A percentile compares a stretch with the other conserved stretches of the same genome.
phyloP scores from a whole-genome alignment of 1,140 invertebrate species.

The Manduca sexta region DNA sequence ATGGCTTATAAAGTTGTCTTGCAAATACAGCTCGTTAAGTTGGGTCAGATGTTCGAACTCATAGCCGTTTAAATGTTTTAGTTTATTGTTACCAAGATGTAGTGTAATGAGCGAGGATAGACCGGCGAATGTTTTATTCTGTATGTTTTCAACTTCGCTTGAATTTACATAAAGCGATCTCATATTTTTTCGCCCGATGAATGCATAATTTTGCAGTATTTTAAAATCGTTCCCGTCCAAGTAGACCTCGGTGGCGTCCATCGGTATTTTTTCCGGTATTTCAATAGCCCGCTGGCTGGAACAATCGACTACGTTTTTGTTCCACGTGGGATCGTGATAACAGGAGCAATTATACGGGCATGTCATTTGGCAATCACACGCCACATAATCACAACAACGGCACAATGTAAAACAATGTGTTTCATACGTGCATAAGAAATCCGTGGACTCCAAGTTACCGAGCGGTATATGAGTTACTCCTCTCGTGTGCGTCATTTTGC shows the following conservation, averaged over 20 bases:
- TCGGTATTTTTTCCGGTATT: slow-evolving; percentile 89
- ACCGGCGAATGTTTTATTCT: slow-evolving; percentile 94
- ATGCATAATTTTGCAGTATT: slow-evolving; percentile 90
- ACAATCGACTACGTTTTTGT: slow-evolving; percentile 93
- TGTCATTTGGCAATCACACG: slow-evolving; percentile 96
- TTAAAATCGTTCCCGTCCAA: slow-evolving; percentile 91
- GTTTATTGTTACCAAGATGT: slow-evolving; percentile 89
- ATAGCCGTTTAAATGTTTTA: slow-evolving; percentile 86
- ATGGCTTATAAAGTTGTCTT: slow-evolving; percentile 85
- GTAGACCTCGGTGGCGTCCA: slow-evolving; percentile 95
- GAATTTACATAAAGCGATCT: slow-evolving; percentile 89
- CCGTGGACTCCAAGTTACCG: slow-evolving; percentile 78
- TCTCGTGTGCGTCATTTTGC: slow-evolving; percentile 84
- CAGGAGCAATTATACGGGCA: slow-evolving; percentile 93
- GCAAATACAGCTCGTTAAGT: slow-evolving; percentile 88
- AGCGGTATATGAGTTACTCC: slow-evolving; percentile 79
- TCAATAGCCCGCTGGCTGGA: slow-evolving; percentile 81
- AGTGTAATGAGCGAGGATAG: slow-evolving; percentile 86
- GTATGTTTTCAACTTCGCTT: slow-evolving; percentile 88
- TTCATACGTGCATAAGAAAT: slow-evolving; percentile 92
- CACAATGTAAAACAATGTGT: slow-evolving; percentile 94
- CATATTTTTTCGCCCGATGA: slow-evolving; percentile 94
- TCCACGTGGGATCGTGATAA: slow-evolving; percentile 94
- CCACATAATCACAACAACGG: slow-evolving; percentile 95
- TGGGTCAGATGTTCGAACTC: slow-evolving; percentile 91